These are phyloP conservation scores for Troilus luridus DNA, from an alignment of 2,888 invertebrate species.

Conservation along the genomic window DNA sequence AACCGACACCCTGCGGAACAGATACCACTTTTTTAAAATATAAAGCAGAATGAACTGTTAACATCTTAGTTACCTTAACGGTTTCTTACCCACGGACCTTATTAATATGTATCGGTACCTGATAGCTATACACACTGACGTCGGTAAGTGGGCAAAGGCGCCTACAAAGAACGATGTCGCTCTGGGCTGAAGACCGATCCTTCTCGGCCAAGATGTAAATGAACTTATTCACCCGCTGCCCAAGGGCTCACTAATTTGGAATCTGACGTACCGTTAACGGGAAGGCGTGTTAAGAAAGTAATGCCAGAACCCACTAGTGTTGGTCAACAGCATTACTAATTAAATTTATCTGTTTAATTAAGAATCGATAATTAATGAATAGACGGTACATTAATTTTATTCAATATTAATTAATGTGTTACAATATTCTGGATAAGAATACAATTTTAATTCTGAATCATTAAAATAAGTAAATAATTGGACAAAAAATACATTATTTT, in stretches of 20 bases:
- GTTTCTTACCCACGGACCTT: neutral
- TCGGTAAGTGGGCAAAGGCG: neutral
- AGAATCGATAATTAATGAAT: neutral
- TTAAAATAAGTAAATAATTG: no score
- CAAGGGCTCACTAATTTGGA: neutral
- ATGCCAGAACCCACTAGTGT: neutral
- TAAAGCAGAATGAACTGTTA: neutral
- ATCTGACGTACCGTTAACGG: conserved; percentile 13
- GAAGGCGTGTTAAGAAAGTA: neutral
- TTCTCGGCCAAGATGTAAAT: neutral
- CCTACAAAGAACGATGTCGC: neutral
- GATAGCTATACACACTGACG: neutral
- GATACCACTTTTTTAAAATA: no score
- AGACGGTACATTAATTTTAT: no score
- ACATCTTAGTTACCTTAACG: neutral
- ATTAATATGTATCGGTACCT: neutral
- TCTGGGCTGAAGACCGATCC: neutral
- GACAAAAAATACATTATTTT: no score
- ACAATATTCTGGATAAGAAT: no score
- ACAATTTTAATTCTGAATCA: no score
- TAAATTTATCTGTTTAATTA: neutral
- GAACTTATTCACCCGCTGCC: neutral
- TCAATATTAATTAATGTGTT: no score
- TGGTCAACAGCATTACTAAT: neutral
- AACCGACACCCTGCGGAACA: no score